Conservation (phyloP, 2,888 invertebrate species). For the Protophormia terraenovae region DNA sequence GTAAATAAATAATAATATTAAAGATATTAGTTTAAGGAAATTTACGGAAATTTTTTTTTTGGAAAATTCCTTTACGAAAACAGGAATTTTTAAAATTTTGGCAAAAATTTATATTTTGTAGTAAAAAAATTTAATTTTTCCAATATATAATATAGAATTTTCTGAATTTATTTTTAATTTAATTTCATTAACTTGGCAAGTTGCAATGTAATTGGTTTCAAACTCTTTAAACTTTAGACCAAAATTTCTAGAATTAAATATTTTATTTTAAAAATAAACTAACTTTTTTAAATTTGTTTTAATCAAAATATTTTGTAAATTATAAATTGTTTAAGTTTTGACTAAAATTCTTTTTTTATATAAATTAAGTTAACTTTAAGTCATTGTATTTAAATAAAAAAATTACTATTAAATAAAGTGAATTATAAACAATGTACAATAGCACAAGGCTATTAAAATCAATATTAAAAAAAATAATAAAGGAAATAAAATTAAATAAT, state of each 20-base stretch:
- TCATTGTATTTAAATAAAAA: not conserved
- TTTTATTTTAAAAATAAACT: not conserved
- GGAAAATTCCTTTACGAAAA: too few species aligned
- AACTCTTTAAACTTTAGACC: constrained; percentile 50
- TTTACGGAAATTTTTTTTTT: too few species aligned
- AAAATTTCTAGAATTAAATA: constrained; percentile 44
- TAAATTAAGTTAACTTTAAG: not conserved
- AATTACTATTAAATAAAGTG: not conserved
- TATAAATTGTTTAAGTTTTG: constrained; percentile 42
- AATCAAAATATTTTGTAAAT: constrained; percentile 8
- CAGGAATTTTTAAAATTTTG: too few species aligned
- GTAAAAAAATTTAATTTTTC: too few species aligned
- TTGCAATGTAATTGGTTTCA: constrained; percentile 58
- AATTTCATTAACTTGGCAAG: constrained; percentile 46
- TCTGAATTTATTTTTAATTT: not conserved
- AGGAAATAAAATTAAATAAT: not conserved
- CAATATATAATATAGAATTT: too few species aligned
- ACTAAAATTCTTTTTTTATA: not conserved
- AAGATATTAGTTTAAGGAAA: too few species aligned
- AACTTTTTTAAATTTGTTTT: not conserved
- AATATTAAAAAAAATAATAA: too few species aligned
- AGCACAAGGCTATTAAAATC: constrained; percentile 61
- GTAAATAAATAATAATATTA: not conserved
- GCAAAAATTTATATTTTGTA: too few species aligned
- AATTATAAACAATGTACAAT: constrained; percentile 17